These are phyloP conservation scores for Anas bahamensis DNA, from an alignment of 2,797 vertebrate genomes.

Conservation along the genomic window DNA sequence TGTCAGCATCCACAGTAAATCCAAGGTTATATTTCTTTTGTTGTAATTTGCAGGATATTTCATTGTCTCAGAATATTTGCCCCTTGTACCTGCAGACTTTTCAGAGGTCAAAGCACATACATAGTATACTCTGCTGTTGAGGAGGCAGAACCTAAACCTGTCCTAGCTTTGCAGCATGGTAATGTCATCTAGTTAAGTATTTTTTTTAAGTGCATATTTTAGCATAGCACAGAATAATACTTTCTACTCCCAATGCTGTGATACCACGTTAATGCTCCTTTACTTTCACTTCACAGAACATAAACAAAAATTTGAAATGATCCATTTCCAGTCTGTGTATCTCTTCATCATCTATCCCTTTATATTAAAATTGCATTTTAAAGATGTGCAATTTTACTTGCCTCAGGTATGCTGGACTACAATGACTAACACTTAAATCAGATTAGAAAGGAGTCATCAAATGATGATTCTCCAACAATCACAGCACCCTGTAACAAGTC, in stretches of 20 bases:
- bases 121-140: not conserved
- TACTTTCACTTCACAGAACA: not conserved
- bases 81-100: not conserved
- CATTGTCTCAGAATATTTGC: not conserved
- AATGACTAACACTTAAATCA: not conserved
- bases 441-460: not conserved
- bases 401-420: not conserved
- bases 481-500: not conserved
- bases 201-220: not conserved
- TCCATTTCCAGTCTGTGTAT: not conserved
- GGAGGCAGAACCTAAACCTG: not conserved
- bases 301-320: not conserved
- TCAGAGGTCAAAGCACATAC: not conserved
- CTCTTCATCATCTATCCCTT: not conserved
- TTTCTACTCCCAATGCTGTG: not conserved
- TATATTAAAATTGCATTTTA: not conserved
- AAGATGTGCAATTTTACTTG: not conserved
- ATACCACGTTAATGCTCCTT: not conserved
- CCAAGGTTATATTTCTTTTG: slow-evolving; percentile 36
- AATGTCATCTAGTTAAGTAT: not conserved
- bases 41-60: slow-evolving; percentile 33
- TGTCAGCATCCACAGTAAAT: slow-evolving; percentile 19
- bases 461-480: not conserved
- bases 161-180: not conserved
- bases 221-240: not conserved